phyloP scores from a whole-genome alignment of 2,888 invertebrate species.

The Drosophila eohydei region DNA sequence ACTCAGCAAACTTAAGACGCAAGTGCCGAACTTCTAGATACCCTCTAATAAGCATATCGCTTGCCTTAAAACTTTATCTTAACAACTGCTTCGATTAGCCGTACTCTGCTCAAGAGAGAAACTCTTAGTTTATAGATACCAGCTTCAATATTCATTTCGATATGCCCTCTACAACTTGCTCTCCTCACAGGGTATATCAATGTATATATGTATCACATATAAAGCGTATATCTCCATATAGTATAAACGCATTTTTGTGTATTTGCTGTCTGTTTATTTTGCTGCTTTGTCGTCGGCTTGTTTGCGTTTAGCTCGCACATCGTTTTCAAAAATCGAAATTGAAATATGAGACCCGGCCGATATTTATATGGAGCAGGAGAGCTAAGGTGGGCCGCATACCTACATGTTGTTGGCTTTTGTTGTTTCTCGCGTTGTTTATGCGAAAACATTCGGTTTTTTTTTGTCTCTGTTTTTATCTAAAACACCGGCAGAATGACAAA shows the following conservation, averaged over 20 bases:
- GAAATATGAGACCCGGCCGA: conserved; percentile 69
- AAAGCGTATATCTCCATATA: conserved; percentile 34
- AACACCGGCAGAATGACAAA: conserved; percentile 14
- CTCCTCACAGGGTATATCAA: conserved; percentile 10
- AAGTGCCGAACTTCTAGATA: conserved; percentile 7
- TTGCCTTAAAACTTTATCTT: not conserved
- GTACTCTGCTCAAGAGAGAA: too few species aligned
- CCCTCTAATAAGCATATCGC: conserved; percentile 2
- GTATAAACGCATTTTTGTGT: conserved; percentile 64
- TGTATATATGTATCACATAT: conserved; percentile 4
- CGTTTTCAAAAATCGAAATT: conserved; percentile 79
- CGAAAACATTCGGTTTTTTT: conserved; percentile 28
- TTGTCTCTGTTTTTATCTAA: conserved; percentile 32
- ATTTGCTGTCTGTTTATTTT: conserved; percentile 56
- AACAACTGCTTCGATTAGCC: not conserved
- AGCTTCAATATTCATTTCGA: not conserved
- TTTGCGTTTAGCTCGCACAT: conserved; percentile 69
- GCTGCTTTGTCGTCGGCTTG: conserved; percentile 55
- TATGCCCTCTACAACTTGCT: not conserved
- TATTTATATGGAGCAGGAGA: conserved; percentile 26
- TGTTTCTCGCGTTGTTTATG: conserved; percentile 52
- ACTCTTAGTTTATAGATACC: too few species aligned
- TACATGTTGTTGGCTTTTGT: conserved; percentile 37
- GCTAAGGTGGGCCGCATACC: conserved; percentile 1
- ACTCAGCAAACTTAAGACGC: conserved; percentile 13